These are phyloP conservation scores for Cebus imitator DNA, from an alignment of 2,113 vertebrate genomes.

Conservation along the genomic window DNA sequence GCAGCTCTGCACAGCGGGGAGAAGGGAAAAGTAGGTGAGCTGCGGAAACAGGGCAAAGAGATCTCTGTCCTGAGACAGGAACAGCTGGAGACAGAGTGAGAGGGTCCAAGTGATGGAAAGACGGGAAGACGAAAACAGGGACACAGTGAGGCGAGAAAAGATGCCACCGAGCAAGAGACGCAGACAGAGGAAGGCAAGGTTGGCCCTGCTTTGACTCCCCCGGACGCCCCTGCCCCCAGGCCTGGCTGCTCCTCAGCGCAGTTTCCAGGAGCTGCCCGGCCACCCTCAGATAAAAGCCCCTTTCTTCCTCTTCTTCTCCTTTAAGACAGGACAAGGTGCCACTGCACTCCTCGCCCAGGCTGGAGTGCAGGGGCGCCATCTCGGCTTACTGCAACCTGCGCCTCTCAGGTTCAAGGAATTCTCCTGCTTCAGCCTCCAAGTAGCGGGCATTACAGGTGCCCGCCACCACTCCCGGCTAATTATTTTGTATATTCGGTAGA, in stretches of 20 bases:
- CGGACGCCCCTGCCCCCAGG: fast-evolving
- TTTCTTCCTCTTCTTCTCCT: too few relatives aligned
- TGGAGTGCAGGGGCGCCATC: too few relatives aligned
- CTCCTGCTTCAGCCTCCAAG: too few relatives aligned
- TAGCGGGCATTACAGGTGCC: too few relatives aligned
- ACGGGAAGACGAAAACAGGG: neutral
- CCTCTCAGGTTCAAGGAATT: too few relatives aligned
- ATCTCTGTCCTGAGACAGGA: neutral
- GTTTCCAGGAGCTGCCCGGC: neutral
- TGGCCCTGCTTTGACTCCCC: neutral
- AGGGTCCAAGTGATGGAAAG: neutral
- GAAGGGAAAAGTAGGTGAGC: neutral
- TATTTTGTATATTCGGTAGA: too few relatives aligned
- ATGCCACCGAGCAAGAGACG: neutral
- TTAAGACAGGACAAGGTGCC: too few relatives aligned
- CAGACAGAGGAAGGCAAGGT: neutral
- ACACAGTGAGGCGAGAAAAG: neutral
- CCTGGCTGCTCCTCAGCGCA: neutral
- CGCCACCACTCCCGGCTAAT: too few relatives aligned
- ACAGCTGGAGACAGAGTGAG: neutral
- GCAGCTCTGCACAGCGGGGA: neutral
- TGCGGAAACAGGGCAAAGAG: neutral
- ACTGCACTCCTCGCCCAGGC: too few relatives aligned
- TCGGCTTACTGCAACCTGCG: too few relatives aligned
- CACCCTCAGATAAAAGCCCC: neutral